phyloP scores from a whole-genome alignment of 2,113 vertebrate species.

The Indicator indicator region DNA sequence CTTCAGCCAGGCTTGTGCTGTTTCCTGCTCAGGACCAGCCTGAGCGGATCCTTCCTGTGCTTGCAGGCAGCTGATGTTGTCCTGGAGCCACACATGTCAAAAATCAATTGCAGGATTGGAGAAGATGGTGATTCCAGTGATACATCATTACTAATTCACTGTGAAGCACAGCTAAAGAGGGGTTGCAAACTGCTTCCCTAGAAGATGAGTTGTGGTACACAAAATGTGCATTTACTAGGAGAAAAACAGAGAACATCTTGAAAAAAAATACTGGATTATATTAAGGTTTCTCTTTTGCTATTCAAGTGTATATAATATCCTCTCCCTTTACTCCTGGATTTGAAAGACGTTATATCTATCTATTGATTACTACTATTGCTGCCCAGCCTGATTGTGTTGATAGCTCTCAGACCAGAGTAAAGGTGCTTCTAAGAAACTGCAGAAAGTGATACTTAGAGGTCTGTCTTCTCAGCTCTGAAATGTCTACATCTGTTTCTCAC shows the following conservation, averaged over 20 bases:
- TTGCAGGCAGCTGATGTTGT: fast-evolving
- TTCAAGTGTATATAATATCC: neutral
- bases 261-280: neutral
- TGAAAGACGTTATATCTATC: neutral
- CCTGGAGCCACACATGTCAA: neutral
- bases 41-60: fast-evolving
- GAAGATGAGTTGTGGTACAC: neutral
- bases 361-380: neutral
- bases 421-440: neutral
- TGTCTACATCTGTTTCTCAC: neutral
- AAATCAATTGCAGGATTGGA: neutral
- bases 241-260: neutral
- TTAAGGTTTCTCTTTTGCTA: neutral
- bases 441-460: neutral
- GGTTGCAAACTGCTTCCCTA: neutral
- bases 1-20: neutral
- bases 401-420: neutral
- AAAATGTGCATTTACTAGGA: neutral
- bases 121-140: neutral
- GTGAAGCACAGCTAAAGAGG: neutral
- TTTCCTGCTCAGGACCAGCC: neutral
- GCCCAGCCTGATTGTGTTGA: neutral
- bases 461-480: neutral
- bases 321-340: neutral
- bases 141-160: neutral